These are phyloP conservation scores for Smutsia gigantea DNA, from an alignment of 2,797 vertebrate genomes.

Conservation along the genomic window DNA sequence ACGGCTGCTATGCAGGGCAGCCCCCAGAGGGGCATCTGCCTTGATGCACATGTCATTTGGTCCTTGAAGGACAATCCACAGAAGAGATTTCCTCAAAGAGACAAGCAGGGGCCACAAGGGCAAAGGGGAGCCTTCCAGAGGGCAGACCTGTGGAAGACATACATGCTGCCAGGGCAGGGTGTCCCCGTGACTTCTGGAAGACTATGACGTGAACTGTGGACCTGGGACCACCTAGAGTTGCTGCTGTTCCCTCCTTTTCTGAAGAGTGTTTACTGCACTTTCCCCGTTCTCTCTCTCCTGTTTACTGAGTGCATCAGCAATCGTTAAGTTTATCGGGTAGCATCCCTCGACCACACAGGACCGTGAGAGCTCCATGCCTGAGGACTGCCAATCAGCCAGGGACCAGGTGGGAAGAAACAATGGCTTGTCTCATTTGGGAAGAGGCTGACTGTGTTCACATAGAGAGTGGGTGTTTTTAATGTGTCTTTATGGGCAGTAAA, in stretches of 20 bases:
- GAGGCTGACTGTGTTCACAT: neutral
- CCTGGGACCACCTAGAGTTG: neutral
- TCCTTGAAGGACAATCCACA: neutral
- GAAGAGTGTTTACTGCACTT: neutral
- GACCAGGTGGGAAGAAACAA: neutral
- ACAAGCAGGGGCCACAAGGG: neutral
- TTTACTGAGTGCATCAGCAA: neutral
- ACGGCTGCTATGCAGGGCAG: neutral
- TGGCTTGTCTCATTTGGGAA: neutral
- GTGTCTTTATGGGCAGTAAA: neutral
- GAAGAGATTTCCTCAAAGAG: neutral
- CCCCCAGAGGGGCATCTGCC: neutral
- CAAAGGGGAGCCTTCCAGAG: neutral
- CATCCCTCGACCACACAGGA: neutral
- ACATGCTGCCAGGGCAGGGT: neutral
- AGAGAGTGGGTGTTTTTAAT: slow-evolving; percentile 1
- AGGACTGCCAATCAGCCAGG: neutral
- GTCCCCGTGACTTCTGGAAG: neutral
- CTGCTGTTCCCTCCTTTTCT: neutral
- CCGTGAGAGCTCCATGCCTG: neutral
- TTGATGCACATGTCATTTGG: rapidly evolving
- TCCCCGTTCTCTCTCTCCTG: neutral
- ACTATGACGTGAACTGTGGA: neutral
- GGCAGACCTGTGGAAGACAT: neutral
- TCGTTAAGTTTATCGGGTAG: neutral